Evolutionary conservation across 1,140 invertebrate species (phyloP).

Genomic region (Euura saliciscinereae): DNA sequence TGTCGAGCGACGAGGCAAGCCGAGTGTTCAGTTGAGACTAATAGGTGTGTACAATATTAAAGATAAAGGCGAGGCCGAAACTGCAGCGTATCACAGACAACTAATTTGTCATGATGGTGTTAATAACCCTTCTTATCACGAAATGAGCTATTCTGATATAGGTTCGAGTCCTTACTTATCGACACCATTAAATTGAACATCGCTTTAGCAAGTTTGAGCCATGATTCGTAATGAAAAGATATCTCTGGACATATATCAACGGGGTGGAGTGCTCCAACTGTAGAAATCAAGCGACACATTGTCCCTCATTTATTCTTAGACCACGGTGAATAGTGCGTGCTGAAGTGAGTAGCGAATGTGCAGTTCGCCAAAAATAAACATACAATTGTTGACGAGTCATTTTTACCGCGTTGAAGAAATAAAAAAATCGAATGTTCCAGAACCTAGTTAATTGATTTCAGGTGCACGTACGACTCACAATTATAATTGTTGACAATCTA

Average conservation of each 20-base stretch:
- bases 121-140: slow-evolving; percentile 44
- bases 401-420: no score
- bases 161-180: slow-evolving; percentile 36
- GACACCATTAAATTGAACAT: slow-evolving; percentile 40
- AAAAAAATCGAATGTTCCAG: no score
- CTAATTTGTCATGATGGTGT: slow-evolving; percentile 36
- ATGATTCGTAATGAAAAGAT: slow-evolving; percentile 15
- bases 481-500: no score
- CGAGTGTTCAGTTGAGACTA: neutral
- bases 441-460: no score
- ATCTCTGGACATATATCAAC: slow-evolving; percentile 31
- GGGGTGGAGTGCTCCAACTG: neutral
- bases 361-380: neutral
- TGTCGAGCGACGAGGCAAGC: slow-evolving; percentile 27
- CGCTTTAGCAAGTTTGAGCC: slow-evolving; percentile 31
- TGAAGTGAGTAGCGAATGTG: neutral
- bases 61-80: slow-evolving; percentile 17
- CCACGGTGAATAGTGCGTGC: neutral
- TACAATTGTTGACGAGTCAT: neutral
- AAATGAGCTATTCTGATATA: slow-evolving; percentile 48
- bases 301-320: neutral
- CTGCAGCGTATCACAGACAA: slow-evolving; percentile 9
- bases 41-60: slow-evolving; percentile 1
- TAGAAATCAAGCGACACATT: neutral
- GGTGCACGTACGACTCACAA: no score